These are phyloP conservation scores for Mohoua ochrocephala DNA, from an alignment of 2,113 vertebrate species.

Conservation along the genomic window DNA sequence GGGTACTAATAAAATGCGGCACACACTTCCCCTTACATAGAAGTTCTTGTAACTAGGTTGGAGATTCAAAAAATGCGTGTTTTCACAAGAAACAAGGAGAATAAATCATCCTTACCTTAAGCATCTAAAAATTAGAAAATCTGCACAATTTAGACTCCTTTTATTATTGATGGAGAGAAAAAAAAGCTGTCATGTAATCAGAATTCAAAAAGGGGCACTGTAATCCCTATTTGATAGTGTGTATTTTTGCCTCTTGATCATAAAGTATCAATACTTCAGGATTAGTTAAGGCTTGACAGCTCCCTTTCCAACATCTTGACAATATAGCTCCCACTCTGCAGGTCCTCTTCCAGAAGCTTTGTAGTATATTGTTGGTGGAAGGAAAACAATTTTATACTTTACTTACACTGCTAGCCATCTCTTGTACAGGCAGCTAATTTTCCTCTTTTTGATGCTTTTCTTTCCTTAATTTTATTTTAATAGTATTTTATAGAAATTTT, in stretches of 20 bases:
- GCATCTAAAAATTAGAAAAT: background rate
- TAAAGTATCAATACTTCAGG: background rate
- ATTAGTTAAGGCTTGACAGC: background rate
- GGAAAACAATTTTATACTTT: background rate
- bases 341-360: background rate
- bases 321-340: background rate
- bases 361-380: background rate
- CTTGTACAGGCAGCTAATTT: background rate
- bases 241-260: background rate
- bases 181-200: background rate
- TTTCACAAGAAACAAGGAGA: background rate
- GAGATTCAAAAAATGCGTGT: background rate
- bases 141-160: rapidly evolving
- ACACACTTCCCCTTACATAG: background rate
- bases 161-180: background rate
- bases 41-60: background rate
- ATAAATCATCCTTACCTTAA: background rate
- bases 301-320: background rate
- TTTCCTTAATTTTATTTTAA: background rate
- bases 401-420: background rate
- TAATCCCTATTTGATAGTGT: background rate
- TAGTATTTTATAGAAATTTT: background rate
- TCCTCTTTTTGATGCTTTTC: background rate
- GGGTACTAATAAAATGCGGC: background rate
- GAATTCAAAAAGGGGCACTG: background rate